These are phyloP conservation scores for Nymphicus hollandicus DNA, from an alignment of 2,113 vertebrate genomes.

Conservation along the genomic window DNA sequence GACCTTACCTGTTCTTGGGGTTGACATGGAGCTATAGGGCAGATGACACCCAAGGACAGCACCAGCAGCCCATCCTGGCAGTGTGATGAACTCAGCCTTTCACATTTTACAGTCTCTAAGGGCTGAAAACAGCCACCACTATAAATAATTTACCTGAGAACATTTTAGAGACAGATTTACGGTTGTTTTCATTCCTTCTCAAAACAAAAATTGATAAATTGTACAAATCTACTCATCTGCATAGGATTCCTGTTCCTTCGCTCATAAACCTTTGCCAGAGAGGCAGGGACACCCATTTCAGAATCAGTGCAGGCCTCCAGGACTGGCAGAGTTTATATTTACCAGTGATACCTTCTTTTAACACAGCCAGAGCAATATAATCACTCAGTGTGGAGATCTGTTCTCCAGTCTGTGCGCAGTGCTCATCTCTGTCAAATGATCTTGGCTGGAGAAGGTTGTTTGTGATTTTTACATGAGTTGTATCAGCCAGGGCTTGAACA, in stretches of 20 bases:
- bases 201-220: background rate
- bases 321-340: background rate
- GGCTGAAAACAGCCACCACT: background rate
- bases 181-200: background rate
- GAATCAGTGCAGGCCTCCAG: background rate
- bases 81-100: fast-evolving
- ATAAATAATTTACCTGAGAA: background rate
- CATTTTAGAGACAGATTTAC: background rate
- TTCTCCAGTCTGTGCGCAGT: background rate
- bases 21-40: fast-evolving
- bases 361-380: background rate
- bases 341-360: background rate
- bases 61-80: fast-evolving
- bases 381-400: background rate
- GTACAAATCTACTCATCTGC: background rate
- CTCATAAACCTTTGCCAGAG: fast-evolving
- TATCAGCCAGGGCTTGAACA: background rate
- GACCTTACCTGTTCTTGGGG: background rate
- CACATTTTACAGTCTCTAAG: background rate
- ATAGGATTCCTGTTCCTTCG: fast-evolving
- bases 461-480: background rate
- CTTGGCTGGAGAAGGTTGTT: background rate
- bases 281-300: background rate
- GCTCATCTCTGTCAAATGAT: background rate
- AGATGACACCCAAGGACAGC: too few species aligned